These are phyloP conservation scores for Bolborhynchus lineola DNA, from an alignment of 2,113 vertebrate species.

Conservation along the genomic window DNA sequence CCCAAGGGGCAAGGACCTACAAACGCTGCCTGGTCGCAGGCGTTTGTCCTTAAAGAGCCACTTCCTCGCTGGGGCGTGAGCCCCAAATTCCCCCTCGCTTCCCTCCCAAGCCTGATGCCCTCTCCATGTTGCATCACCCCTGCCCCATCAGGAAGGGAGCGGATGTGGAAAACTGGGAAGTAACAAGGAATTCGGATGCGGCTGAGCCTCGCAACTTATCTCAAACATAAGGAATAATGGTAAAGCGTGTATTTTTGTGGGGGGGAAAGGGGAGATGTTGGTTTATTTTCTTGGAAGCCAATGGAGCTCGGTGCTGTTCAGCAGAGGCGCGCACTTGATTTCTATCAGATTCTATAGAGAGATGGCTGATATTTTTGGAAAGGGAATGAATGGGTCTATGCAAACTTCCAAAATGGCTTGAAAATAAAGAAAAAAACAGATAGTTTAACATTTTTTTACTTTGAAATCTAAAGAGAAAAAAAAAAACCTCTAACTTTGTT, in stretches of 20 bases:
- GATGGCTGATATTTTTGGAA: constrained; percentile 79
- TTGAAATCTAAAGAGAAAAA: constrained; percentile 64
- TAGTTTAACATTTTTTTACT: constrained; percentile 78
- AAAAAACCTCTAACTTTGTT: constrained; percentile 50
- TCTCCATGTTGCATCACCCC: not conserved
- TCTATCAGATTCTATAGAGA: constrained; percentile 75
- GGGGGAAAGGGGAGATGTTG: constrained; percentile 27
- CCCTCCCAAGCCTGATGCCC: not conserved
- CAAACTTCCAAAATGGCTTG: constrained; percentile 74
- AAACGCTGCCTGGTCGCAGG: constrained; percentile 54
- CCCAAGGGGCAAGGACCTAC: not conserved
- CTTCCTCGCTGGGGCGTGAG: not conserved
- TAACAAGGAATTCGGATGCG: not conserved
- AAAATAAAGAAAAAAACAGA: constrained; percentile 36
- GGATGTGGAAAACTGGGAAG: not conserved
- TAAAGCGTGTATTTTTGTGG: constrained; percentile 66
- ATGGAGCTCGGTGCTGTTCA: constrained; percentile 49
- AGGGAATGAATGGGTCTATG: constrained; percentile 79
- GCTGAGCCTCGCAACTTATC: not conserved
- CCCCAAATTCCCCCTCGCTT: not conserved
- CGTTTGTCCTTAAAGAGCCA: constrained; percentile 22
- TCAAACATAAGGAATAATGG: not conserved
- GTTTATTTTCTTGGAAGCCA: constrained; percentile 66
- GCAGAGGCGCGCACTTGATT: constrained; percentile 32
- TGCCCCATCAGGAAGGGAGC: not conserved